Conservation (phyloP, 2,888 invertebrate species). For the Spisula solida region DNA sequence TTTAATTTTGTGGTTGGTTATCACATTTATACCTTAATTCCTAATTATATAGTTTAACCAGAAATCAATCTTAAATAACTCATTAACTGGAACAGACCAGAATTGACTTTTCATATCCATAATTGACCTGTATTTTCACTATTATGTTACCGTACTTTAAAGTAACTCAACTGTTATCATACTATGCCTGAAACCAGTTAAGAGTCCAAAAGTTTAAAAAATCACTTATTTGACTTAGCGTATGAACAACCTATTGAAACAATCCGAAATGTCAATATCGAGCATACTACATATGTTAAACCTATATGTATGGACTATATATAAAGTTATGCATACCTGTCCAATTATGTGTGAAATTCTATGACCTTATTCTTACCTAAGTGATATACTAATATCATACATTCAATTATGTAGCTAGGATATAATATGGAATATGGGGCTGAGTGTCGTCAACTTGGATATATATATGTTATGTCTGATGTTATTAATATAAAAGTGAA, state of each 20-base stretch:
- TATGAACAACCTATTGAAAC: not conserved
- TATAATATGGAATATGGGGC: not conserved
- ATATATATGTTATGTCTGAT: not conserved
- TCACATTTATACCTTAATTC: no score
- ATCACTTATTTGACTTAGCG: no score
- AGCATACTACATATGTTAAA: not conserved
- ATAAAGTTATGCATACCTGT: constrained; percentile 29
- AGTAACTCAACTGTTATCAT: no score
- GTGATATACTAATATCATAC: not conserved
- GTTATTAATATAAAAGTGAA: not conserved
- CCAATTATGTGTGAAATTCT: constrained; percentile 28
- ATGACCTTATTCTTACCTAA: constrained; percentile 9
- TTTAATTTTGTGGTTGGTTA: no score
- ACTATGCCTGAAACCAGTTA: no score
- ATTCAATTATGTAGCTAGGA: not conserved
- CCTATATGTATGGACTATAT: not conserved
- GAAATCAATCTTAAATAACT: no score
- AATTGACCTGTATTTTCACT: no score
- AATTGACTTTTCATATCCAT: no score
- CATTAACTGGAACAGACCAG: no score
- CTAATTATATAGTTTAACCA: no score
- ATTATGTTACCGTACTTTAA: no score
- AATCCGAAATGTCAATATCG: not conserved
- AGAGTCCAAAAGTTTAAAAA: no score
- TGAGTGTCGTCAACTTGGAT: not conserved